Conservation (phyloP, 2,888 invertebrate genomes). For the Neocrepidodera transversa region DNA sequence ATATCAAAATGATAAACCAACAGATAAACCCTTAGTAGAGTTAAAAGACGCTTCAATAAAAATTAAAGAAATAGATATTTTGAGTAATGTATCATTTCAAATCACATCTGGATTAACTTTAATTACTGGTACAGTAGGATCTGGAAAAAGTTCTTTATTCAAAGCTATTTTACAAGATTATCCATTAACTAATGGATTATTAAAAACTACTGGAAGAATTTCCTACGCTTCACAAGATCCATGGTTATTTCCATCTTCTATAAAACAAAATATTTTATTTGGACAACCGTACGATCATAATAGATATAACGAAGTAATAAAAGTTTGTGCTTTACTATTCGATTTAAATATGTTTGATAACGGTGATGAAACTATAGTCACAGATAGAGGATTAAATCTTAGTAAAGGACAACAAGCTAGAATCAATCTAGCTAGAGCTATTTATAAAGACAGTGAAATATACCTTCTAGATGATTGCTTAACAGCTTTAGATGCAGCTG, state of each 20-base stretch:
- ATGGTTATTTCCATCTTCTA: conserved; percentile 67
- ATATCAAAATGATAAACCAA: conserved; percentile 33
- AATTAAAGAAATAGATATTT: conserved; percentile 50
- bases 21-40: conserved; percentile 42
- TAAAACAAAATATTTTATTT: conserved; percentile 75
- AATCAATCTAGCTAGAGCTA: conserved; percentile 82
- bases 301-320: conserved; percentile 56
- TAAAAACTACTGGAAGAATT: conserved; percentile 61
- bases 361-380: conserved; percentile 81
- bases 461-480: conserved; percentile 88
- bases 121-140: conserved; percentile 71
- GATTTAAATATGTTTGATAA: conserved; percentile 76
- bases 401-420: conserved; percentile 86
- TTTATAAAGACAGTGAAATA: conserved; percentile 82
- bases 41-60: conserved; percentile 42
- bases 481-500: conserved; percentile 87
- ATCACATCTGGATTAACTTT: conserved; percentile 57
- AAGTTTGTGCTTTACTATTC: conserved; percentile 71
- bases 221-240: conserved; percentile 69
- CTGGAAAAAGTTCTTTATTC: conserved; percentile 66
- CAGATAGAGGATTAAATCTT: conserved; percentile 74
- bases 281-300: conserved; percentile 24
- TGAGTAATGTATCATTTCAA: conserved; percentile 55
- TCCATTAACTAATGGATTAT: conserved; percentile 54
- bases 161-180: conserved; percentile 60